Base-by-base conservation (phyloP, 2,113 vertebrate species). In the Epinephelus moara region DNA sequence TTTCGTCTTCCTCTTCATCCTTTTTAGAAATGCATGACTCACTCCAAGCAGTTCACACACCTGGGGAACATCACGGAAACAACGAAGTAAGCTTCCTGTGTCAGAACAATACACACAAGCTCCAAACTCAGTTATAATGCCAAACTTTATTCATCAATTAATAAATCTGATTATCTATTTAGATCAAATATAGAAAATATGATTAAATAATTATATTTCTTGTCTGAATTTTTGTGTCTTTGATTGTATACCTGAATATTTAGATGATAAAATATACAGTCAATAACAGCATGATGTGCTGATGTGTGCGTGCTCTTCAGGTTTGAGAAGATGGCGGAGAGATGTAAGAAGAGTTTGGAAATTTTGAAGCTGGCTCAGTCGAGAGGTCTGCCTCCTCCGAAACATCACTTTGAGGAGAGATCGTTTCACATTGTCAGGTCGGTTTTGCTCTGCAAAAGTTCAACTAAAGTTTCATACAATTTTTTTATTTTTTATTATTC, bases 1-100 rank as follows among this genome's bases (percentile, higher is more conserved):
- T 61, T 40, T 67, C 37, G 57, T 52, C 17, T 4, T 91, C 27
- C 85, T 77, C 86, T 70, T 74, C 85, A 52, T 71, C 75, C 83
- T 86, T 37, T 73, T 75, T 91, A 99, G 98, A 99, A 98, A 88
- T 98, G 98, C 89, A 78, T 97, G 95, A 97, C 96, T 67, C 96
- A 97, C 90, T 98, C 97, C 80, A 98, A 97, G 93, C 98, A 99
- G 74, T 99, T 98, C 92, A 98, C 96, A 82, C 98, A 99, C 88
- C 94, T 98, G 93, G 98, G 98, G 71, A 98, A 97, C 1, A 91
- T 99, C 21, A 70, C 95, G 1, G 97, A 99, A 91, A 99, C 97
- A 0, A 97, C 97, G 47, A 97, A 97, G 98, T 99, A 93, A 96
- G 84, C 55, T 17, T 37, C 25, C 18, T 25, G 12, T 49, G 30